Evolutionary conservation across 2,797 vertebrate genomes (phyloP).

Genomic region (Cyprinella venusta): DNA sequence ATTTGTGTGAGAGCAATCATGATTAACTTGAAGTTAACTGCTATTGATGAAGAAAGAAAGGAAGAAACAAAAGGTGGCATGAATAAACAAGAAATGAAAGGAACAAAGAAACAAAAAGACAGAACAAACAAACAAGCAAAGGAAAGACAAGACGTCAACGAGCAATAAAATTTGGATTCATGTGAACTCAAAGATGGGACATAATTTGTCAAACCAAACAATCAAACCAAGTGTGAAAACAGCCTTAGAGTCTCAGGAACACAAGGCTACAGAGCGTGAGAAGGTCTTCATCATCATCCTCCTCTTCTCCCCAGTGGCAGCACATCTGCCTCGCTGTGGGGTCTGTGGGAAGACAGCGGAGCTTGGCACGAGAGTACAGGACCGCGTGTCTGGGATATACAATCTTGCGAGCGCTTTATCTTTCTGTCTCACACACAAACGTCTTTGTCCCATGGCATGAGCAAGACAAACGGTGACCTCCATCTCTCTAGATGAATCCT

Average conservation of each 20-base stretch:
- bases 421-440: slow-evolving; percentile 5
- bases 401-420: background rate
- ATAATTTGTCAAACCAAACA: slow-evolving; percentile 13
- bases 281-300: slow-evolving; percentile 3
- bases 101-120: background rate
- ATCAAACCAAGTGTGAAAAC: slow-evolving; percentile 23
- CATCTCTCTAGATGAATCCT: slow-evolving; percentile 39
- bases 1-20: background rate
- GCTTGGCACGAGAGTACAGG: slow-evolving; percentile 29
- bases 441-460: slow-evolving; percentile 31
- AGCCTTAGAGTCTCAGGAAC: background rate
- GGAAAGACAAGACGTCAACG: background rate
- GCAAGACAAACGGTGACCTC: slow-evolving; percentile 7
- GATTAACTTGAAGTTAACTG: background rate
- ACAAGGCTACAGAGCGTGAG: slow-evolving; percentile 19
- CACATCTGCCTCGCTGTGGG: background rate
- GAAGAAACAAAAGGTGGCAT: background rate
- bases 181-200: background rate
- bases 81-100: background rate
- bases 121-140: slow-evolving; percentile 10
- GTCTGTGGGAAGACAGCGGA: slow-evolving; percentile 5
- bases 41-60: background rate
- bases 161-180: background rate
- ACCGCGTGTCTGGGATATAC: slow-evolving; percentile 7
- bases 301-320: slow-evolving; percentile 19